Conservation (phyloP, 2,113 vertebrate species). For the Callocephalon fimbriatum region DNA sequence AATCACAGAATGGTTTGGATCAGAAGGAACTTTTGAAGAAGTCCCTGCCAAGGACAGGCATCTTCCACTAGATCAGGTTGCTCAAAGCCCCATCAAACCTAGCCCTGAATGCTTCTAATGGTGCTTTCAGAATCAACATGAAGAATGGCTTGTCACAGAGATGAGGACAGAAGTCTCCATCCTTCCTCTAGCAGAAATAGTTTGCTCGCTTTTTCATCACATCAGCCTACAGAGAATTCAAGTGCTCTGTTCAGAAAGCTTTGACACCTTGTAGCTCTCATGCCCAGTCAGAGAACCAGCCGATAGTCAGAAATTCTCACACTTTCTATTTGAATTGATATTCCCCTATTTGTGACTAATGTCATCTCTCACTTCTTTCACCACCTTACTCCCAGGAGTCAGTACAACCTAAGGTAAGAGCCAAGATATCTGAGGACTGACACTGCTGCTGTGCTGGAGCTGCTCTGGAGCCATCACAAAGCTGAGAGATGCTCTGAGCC, state of each 20-base stretch:
- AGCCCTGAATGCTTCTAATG: neutral
- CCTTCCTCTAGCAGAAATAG: neutral
- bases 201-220: neutral
- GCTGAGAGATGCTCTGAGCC: neutral
- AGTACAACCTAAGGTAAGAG: neutral
- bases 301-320: neutral
- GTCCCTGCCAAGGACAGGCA: neutral
- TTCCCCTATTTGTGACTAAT: neutral
- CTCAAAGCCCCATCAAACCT: neutral
- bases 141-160: neutral
- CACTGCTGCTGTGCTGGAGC: rapidly evolving
- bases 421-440: neutral
- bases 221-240: neutral
- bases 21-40: neutral
- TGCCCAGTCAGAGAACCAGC: neutral
- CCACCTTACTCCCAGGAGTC: neutral
- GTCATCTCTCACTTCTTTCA: neutral
- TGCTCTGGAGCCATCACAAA: neutral
- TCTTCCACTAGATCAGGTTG: neutral
- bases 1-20: neutral
- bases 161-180: neutral
- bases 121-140: neutral
- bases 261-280: neutral
- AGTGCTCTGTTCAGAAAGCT: neutral
- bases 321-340: neutral